phyloP scores from a whole-genome alignment of 2,113 vertebrate species.

The Pavo muticus region DNA sequence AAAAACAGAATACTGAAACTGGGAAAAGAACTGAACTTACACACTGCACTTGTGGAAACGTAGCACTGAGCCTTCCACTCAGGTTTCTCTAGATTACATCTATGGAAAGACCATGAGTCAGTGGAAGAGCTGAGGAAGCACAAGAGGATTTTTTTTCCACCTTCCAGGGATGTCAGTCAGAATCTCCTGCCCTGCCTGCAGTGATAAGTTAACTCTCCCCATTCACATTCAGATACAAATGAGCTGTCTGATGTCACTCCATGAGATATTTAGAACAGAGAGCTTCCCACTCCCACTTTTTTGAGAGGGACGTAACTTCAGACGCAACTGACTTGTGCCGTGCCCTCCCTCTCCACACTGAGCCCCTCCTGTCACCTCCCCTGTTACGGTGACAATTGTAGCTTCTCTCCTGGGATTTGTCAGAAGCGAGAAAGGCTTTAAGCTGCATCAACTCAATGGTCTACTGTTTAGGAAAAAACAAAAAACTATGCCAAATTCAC shows the following conservation, averaged over 20 bases:
- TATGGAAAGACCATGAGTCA: too few species aligned
- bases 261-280: not conserved
- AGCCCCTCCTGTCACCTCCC: not conserved
- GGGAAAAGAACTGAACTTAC: not conserved
- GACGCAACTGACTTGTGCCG: not conserved
- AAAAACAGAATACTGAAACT: not conserved
- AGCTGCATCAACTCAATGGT: not conserved
- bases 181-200: not conserved
- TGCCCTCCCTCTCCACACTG: not conserved
- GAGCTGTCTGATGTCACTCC: not conserved
- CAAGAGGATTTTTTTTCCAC: not conserved
- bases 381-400: not conserved
- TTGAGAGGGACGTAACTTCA: not conserved
- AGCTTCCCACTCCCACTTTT: not conserved
- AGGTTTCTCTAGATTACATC: not conserved
- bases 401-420: not conserved
- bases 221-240: not conserved
- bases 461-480: rapidly evolving
- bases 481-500: not conserved
- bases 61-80: not conserved
- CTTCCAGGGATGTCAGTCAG: not conserved
- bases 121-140: not conserved
- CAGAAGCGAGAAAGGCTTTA: not conserved
- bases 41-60: rapidly evolving
- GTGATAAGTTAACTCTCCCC: not conserved